Evolutionary conservation across 2,888 invertebrate species (phyloP).

Genomic region (Zaprionus obscuricornis): DNA sequence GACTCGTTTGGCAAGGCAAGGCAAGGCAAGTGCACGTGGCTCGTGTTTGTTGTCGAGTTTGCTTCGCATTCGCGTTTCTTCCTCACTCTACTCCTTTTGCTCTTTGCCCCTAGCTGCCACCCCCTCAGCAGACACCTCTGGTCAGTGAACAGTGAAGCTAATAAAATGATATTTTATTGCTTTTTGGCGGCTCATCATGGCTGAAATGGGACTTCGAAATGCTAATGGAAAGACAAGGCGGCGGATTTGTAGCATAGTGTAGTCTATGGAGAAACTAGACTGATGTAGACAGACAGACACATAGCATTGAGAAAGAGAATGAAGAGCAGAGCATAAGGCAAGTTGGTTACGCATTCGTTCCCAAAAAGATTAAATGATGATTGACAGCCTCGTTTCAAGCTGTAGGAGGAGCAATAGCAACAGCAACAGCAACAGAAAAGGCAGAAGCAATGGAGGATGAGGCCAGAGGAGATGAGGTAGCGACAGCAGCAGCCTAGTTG

Average conservation of each 20-base stretch:
- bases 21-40: conserved; percentile 75
- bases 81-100: too few relatives aligned
- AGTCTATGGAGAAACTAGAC: conserved; percentile 7
- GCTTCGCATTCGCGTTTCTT: too few relatives aligned
- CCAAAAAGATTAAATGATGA: conserved; percentile 46
- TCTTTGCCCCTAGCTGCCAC: too few relatives aligned
- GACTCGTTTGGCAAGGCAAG: conserved; percentile 56
- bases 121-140: conserved; percentile 24
- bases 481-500: conserved; percentile 37
- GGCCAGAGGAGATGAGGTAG: conserved; percentile 29
- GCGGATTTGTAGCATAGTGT: too few relatives aligned
- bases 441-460: too few relatives aligned
- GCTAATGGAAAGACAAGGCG: conserved; percentile 11
- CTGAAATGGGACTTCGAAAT: conserved; percentile 48
- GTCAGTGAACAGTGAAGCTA: conserved; percentile 44
- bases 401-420: conserved; percentile 15
- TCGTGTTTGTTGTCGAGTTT: conserved; percentile 54
- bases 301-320: conserved; percentile 40
- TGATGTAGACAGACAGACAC: too few relatives aligned
- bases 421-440: conserved; percentile 13
- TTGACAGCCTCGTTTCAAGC: conserved; percentile 51
- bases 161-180: conserved; percentile 81
- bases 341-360: conserved; percentile 45
- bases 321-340: conserved; percentile 10
- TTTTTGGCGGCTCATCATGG: conserved; percentile 80